Evolutionary conservation across 1,140 invertebrate species (phyloP), one percentile per base, ranked within the genome.

Genomic region (Drosophila seguyi): DNA sequence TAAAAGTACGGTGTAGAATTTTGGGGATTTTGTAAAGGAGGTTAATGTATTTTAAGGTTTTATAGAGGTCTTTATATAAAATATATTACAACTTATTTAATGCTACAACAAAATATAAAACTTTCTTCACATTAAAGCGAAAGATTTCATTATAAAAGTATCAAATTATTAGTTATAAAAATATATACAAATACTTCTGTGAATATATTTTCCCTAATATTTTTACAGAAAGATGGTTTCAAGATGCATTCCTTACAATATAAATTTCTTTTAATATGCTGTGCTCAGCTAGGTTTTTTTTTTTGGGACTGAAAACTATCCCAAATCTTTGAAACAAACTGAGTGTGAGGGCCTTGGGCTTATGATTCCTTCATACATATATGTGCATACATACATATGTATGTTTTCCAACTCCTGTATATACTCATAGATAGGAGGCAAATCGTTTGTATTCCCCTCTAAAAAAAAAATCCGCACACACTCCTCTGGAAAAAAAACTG

Each of bases 401-500:
- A 42, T 29, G 31, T 56, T 78, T 78, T 44, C 5, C 27, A 53
- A 36, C 50, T 36, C 50, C 52, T 58, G n/a, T 74, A 56, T 20
- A 52, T 22, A 44, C 39, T 59, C 55, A 29, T 41, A 65, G 62
- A 65, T 75, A 39, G 29, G 13, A 78, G 20, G 58, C 65, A 71
- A 57, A 77, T 76, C 47, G 36, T 47, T 39, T 75, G 59, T 39
- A 52, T 47, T 8, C 22, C n/a, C 27, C 6, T 4, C n/a, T 34
- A 34, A 34, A 11, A 34, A 60, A 25, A 50, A 63, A 41, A 27
- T 11, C 31, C 42, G 20, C 65, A 72, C 66, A 69, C 50, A 76
- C 48, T 61, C 73, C 45, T 7, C 1, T 13, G 27, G 11, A 34
- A 27, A 75, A 65, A 82, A 69, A 84, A 74, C 63, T 69, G 79